Conservation (phyloP, 2,113 vertebrate species). For the Theristicus caerulescens region DNA sequence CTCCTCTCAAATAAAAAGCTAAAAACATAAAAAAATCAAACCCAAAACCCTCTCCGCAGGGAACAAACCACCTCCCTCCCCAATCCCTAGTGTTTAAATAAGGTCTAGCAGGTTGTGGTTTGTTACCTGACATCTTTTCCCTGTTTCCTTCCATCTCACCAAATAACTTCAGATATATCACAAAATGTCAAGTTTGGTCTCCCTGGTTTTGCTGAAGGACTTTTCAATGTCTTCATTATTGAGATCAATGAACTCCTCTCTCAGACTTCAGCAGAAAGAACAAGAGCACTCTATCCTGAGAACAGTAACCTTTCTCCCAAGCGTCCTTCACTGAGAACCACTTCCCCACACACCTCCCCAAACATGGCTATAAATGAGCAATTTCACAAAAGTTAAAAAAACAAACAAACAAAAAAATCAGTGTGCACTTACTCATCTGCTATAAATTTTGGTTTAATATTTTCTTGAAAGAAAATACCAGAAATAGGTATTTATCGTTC, state of each 20-base stretch:
- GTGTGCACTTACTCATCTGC: background rate
- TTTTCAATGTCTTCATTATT: background rate
- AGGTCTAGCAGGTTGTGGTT: background rate
- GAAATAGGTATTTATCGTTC: background rate
- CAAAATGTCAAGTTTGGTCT: background rate
- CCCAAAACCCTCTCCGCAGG: fast-evolving
- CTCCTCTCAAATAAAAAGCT: background rate
- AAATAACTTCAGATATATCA: background rate
- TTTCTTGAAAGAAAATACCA: background rate
- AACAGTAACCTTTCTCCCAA: background rate
- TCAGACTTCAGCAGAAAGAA: background rate
- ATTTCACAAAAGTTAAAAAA: background rate
- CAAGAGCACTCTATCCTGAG: background rate
- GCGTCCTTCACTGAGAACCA: background rate
- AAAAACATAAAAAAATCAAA: background rate
- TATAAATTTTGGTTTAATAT: background rate
- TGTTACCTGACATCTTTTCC: background rate
- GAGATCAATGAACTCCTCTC: constrained; percentile 23
- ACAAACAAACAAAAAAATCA: background rate
- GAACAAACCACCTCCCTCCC: background rate
- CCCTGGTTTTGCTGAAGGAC: background rate
- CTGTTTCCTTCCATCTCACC: background rate
- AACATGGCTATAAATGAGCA: background rate
- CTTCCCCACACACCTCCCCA: background rate
- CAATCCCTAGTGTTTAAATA: background rate